Base-by-base conservation (phyloP, 2,888 invertebrate genomes). In the Quadroppia sp. region DNA sequence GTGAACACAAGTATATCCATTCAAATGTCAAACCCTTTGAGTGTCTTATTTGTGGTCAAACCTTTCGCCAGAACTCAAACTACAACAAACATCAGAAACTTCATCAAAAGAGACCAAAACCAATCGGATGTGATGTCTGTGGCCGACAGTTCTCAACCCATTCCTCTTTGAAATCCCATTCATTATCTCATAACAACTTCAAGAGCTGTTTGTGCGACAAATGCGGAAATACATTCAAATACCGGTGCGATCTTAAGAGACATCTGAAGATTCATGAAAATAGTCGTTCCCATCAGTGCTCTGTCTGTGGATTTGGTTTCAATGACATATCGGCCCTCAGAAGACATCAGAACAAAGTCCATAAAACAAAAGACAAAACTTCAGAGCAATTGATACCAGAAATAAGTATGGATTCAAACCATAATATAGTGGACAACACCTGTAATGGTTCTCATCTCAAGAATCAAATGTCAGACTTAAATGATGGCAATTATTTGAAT, bases 161-260 rank as follows among this genome's bases (percentile, higher is more conserved):
- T 1, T 42, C 67, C 3, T 67, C 17, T 13, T 20, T 67, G 13
- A 67, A 67, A 11, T 67, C 67, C 15, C 67, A 67, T 42, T 20
- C 7, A 13, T 67, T 67, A 20, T 67, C 67, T 42, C 67, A 67
- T 11, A 40, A 67, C 13, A 2, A 36, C 20, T 23, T 9, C 11
- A 67, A 67, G 67, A 67, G 17, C 13, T 67, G 40, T 67, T 40
- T 67, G 67, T 67, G 67, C 30, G 20, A 67, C 23, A 67, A 67
- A 23, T 67, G 67, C 20, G 67, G 67, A 28, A n/a, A 67, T 15
- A 67, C 67, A n/a, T 67, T 67, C 23, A 67, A 67, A 67, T 36
- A 67, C n/a, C 17, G 23, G n/a, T 67, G n/a, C 3, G 67, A 67
- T 67, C 23, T 67, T 40, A 40, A 15, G 13, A 40, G 67, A 67